These are phyloP conservation scores for Eubasilissa splendida DNA, from an alignment of 2,888 invertebrate genomes.

Conservation along the genomic window DNA sequence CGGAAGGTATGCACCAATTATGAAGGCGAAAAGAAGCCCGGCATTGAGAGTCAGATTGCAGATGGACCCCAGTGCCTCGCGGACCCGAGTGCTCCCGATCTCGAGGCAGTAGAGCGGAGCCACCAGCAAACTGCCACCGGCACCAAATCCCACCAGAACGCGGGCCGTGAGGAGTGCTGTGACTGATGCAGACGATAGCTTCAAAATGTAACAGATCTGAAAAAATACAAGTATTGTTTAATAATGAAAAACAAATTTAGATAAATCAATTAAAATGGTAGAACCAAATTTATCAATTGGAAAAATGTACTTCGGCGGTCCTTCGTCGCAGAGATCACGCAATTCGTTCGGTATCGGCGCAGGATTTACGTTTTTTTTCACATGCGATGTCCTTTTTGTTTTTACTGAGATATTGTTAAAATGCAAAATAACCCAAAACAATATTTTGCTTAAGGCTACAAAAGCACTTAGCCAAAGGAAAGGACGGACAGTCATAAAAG, in stretches of 20 bases:
- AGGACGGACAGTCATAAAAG: too few relatives aligned
- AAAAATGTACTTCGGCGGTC: too few relatives aligned
- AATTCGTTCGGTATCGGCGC: too few relatives aligned
- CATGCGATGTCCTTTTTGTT: too few relatives aligned
- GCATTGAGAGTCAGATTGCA: conserved; percentile 70
- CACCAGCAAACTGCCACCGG: conserved; percentile 67
- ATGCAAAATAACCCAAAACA: too few relatives aligned
- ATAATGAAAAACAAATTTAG: not conserved
- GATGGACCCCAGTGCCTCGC: conserved; percentile 74
- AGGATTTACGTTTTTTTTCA: too few relatives aligned
- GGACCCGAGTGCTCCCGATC: conserved; percentile 69
- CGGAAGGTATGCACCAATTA: conserved; percentile 68
- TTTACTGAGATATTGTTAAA: too few relatives aligned
- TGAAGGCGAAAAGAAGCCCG: conserved; percentile 70
- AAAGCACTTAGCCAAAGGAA: too few relatives aligned
- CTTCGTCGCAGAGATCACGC: too few relatives aligned
- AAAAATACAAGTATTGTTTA: not conserved
- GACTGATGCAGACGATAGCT: conserved; percentile 20
- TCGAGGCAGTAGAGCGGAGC: conserved; percentile 72
- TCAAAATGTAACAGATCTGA: conserved; percentile 42
- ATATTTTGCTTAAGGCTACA: too few relatives aligned
- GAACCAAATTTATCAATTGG: too few relatives aligned
- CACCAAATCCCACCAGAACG: conserved; percentile 70
- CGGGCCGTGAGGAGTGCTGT: conserved; percentile 65
- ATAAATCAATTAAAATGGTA: too few relatives aligned